phyloP scores from a whole-genome alignment of 2,113 vertebrate genomes.

The Tetrax tetrax region DNA sequence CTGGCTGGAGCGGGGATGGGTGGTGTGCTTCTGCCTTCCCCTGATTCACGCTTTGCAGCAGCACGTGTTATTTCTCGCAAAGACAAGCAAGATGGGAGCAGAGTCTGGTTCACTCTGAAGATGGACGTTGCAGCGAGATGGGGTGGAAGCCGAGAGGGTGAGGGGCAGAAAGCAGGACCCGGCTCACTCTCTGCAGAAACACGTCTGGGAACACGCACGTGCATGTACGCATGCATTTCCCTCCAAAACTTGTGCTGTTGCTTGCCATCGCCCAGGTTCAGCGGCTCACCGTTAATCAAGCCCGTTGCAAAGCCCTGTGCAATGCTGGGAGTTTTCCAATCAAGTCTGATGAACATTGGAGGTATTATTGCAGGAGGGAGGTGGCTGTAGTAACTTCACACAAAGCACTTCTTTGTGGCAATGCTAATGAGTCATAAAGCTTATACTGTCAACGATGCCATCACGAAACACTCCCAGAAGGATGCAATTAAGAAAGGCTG shows the following conservation, averaged over 20 bases:
- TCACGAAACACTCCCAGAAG: background rate
- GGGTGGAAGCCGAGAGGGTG: background rate
- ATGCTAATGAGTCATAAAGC: background rate
- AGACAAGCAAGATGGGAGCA: background rate
- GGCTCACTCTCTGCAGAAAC: background rate
- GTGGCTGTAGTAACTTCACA: background rate
- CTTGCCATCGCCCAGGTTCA: background rate
- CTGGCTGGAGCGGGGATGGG: background rate
- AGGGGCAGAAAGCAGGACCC: background rate
- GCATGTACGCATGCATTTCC: rapidly evolving
- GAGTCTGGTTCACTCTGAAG: background rate
- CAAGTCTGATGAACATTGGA: background rate
- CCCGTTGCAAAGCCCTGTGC: background rate
- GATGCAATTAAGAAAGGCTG: background rate
- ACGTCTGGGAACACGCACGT: rapidly evolving
- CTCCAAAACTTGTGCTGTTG: background rate
- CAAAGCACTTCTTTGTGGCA: background rate
- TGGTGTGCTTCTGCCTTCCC: background rate
- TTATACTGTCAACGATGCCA: background rate
- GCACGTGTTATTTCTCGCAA: background rate
- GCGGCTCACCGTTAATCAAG: background rate
- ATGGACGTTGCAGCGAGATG: background rate
- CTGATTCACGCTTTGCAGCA: background rate
- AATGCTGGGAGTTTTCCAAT: background rate
- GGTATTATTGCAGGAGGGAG: background rate